These are phyloP conservation scores for Chamaea fasciata DNA, from an alignment of 2,113 vertebrate genomes.

Conservation along the genomic window DNA sequence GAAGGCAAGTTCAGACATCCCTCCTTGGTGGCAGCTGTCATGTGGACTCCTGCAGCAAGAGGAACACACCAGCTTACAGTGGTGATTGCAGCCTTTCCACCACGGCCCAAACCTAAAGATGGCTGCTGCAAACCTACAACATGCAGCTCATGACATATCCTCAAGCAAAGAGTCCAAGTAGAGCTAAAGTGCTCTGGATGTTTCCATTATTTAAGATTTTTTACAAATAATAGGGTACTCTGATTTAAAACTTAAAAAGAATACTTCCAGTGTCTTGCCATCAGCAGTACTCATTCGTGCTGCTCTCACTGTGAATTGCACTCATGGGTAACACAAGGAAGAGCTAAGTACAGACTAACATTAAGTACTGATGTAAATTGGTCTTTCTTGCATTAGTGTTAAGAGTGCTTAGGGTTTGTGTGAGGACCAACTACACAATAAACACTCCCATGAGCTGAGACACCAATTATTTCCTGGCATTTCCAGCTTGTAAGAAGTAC, in stretches of 20 bases:
- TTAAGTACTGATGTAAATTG: background rate
- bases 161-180: background rate
- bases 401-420: background rate
- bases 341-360: slow-evolving; percentile 2
- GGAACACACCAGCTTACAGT: background rate
- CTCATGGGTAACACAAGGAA: slow-evolving; percentile 23
- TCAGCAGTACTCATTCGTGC: background rate
- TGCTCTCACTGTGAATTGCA: background rate
- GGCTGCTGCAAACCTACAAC: background rate
- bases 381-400: background rate
- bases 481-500: slow-evolving; percentile 21
- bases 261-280: background rate
- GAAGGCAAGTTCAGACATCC: background rate
- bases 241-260: background rate
- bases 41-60: background rate
- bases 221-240: background rate
- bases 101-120: background rate
- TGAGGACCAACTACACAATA: background rate
- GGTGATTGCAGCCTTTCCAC: accelerated
- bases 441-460: slow-evolving; percentile 29
- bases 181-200: background rate
- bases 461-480: slow-evolving; percentile 19
- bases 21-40: background rate
- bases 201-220: background rate
- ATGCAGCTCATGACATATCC: background rate